These are phyloP conservation scores for Porites evermanni DNA, from an alignment of 92 coral and sea anemone species.

Conservation along the genomic window DNA sequence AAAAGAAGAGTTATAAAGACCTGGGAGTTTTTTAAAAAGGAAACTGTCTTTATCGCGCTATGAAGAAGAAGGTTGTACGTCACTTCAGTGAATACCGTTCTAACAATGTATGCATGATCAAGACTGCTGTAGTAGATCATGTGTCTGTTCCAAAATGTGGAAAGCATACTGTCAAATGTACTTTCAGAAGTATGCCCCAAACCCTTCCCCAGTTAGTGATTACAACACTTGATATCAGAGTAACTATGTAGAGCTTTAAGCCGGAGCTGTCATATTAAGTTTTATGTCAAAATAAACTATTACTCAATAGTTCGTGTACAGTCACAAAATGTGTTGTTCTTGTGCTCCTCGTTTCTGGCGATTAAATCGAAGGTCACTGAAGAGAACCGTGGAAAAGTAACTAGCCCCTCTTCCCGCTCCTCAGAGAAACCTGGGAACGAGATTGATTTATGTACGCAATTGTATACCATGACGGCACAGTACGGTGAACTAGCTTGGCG, in stretches of 20 bases:
- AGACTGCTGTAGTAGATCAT: slow-evolving; percentile 26
- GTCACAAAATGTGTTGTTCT: slow-evolving; percentile 32
- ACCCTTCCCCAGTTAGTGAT: slow-evolving; percentile 74
- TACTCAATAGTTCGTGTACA: slow-evolving; percentile 86
- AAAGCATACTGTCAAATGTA: slow-evolving; percentile 55
- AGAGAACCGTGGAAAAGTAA: neutral
- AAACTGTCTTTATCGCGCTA: slow-evolving; percentile 27
- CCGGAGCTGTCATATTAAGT: slow-evolving; percentile 90
- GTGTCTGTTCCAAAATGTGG: slow-evolving; percentile 43
- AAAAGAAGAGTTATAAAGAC: slow-evolving; percentile 17
- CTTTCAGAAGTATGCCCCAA: slow-evolving; percentile 47
- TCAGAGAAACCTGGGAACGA: no score
- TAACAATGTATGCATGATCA: neutral
- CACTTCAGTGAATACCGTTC: no score
- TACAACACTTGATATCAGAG: slow-evolving; percentile 63
- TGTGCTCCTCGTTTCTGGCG: neutral
- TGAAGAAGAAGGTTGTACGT: no score
- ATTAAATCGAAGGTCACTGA: no score
- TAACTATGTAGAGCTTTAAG: slow-evolving; percentile 91
- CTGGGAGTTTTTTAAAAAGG: slow-evolving; percentile 59
- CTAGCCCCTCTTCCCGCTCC: no score
- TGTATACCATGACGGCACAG: no score
- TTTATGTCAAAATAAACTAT: slow-evolving; percentile 97
- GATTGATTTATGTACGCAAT: no score
- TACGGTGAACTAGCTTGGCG: no score